Evolutionary conservation across 2,797 vertebrate genomes (phyloP).

Genomic region (Yasuhikotakia modesta): DNA sequence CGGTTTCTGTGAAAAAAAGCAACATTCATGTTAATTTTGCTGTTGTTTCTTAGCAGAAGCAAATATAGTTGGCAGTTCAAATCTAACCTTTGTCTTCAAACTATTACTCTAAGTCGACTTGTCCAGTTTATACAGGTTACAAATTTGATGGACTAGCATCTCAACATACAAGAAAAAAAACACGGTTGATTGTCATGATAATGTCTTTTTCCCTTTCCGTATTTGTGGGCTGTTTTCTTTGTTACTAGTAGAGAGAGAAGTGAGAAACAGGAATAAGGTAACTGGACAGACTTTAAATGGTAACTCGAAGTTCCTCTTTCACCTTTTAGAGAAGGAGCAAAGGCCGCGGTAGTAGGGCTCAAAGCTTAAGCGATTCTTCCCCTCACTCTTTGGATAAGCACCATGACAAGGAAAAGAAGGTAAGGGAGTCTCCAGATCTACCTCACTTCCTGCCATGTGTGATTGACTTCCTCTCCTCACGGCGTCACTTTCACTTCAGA

Average conservation of each 20-base stretch:
- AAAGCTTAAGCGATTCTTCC: constrained; percentile 99
- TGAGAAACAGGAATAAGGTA: constrained; percentile 39
- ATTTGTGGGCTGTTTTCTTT: constrained; percentile 32
- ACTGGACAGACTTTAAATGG: constrained; percentile 72
- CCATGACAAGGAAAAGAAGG: constrained; percentile 95
- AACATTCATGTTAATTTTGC: too few species aligned
- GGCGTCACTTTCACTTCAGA: too few species aligned
- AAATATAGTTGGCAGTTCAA: too few species aligned
- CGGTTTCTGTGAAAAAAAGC: too few species aligned
- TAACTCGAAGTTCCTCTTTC: constrained; percentile 83
- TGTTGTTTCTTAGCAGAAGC: too few species aligned
- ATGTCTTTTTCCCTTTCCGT: constrained; percentile 48
- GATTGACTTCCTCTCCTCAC: constrained; percentile 64
- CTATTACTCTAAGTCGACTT: background rate
- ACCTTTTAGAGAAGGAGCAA: constrained; percentile 94
- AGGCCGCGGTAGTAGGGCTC: constrained; percentile 96
- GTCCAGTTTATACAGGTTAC: background rate
- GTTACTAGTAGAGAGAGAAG: constrained; percentile 16
- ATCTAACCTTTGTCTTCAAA: too few species aligned
- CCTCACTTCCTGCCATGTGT: constrained; percentile 65
- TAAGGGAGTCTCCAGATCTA: constrained; percentile 84
- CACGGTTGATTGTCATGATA: constrained; percentile 46
- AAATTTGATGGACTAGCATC: constrained; percentile 6
- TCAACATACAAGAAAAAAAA: constrained; percentile 6
- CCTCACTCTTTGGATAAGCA: constrained; percentile 98